A percentile compares a stretch with the other conserved stretches of the same genome.
Conservation (phyloP, 1,140 invertebrate species). For the Drosophila mojavensis region DNA sequence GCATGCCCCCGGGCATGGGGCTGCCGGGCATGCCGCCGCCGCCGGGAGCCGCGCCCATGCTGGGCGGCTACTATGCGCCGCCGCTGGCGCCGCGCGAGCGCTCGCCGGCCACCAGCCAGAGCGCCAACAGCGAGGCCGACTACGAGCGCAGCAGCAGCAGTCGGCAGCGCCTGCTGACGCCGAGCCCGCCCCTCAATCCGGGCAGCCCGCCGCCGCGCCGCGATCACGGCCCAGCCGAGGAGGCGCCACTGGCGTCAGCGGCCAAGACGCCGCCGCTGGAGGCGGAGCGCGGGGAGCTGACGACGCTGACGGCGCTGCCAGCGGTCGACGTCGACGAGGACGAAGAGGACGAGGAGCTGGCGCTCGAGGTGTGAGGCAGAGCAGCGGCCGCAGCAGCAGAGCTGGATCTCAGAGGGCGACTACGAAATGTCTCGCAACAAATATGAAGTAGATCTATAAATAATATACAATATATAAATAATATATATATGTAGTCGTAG, state of each 20-base stretch:
- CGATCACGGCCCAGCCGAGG: slow-evolving; percentile 25
- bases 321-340: slow-evolving; percentile 36
- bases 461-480: background rate
- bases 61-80: slow-evolving; percentile 74
- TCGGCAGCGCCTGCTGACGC: slow-evolving; percentile 60
- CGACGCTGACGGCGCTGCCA: slow-evolving; percentile 2
- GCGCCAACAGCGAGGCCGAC: slow-evolving; percentile 66
- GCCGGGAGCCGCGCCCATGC: slow-evolving; percentile 61
- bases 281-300: slow-evolving; percentile 9
- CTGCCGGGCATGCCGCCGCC: slow-evolving; percentile 68
- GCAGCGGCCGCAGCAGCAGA: background rate
- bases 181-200: slow-evolving; percentile 80
- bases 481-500: slow-evolving; percentile 16
- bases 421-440: slow-evolving; percentile 31
- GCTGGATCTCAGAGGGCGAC: slow-evolving; percentile 68
- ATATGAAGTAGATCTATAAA: slow-evolving; percentile 12
- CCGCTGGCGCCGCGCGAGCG: slow-evolving; percentile 43
- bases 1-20: slow-evolving; percentile 65
- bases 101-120: slow-evolving; percentile 66
- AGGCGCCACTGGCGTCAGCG: slow-evolving; percentile 7
- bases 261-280: slow-evolving; percentile 1
- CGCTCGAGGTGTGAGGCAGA: slow-evolving; percentile 71
- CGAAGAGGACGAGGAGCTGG: slow-evolving; percentile 78
- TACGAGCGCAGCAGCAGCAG: slow-evolving; percentile 65
- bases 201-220: slow-evolving; percentile 78